phyloP scores from a whole-genome alignment of 2,888 invertebrate genomes.

The Stomorhina lunata region DNA sequence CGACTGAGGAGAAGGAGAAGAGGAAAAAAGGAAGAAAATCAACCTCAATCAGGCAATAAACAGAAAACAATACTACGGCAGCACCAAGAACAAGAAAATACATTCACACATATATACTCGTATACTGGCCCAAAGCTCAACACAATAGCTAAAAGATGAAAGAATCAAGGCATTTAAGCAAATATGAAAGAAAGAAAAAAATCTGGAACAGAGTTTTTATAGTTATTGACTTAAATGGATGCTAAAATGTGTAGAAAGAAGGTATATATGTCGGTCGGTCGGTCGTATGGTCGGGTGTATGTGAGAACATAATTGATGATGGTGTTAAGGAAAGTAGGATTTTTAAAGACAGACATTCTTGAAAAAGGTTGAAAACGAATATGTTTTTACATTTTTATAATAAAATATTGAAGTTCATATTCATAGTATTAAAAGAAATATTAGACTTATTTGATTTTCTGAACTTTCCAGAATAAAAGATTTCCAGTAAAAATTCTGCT shows the following conservation, averaged over 20 bases:
- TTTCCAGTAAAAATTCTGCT: too few species aligned
- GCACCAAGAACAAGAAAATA: background rate
- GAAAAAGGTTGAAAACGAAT: background rate
- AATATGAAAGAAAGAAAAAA: background rate
- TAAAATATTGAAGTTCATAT: too few species aligned
- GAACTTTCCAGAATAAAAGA: too few species aligned
- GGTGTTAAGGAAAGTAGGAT: background rate
- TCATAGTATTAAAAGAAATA: too few species aligned
- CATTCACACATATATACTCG: too few species aligned
- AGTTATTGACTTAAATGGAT: background rate
- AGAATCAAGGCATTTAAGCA: constrained; percentile 10
- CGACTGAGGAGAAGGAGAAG: too few species aligned
- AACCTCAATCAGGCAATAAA: constrained; percentile 42
- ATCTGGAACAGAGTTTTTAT: constrained; percentile 11
- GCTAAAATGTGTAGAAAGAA: too few species aligned
- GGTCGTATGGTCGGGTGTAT: too few species aligned
- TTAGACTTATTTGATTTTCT: too few species aligned
- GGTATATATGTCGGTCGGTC: background rate
- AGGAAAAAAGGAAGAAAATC: constrained; percentile 8
- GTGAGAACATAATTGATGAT: background rate
- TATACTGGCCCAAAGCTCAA: constrained; percentile 27
- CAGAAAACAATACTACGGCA: background rate
- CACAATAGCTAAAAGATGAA: background rate
- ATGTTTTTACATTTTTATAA: too few species aligned
- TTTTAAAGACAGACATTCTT: background rate